These are phyloP conservation scores for Chloebia gouldiae DNA, from an alignment of 2,113 vertebrate genomes.

Conservation along the genomic window DNA sequence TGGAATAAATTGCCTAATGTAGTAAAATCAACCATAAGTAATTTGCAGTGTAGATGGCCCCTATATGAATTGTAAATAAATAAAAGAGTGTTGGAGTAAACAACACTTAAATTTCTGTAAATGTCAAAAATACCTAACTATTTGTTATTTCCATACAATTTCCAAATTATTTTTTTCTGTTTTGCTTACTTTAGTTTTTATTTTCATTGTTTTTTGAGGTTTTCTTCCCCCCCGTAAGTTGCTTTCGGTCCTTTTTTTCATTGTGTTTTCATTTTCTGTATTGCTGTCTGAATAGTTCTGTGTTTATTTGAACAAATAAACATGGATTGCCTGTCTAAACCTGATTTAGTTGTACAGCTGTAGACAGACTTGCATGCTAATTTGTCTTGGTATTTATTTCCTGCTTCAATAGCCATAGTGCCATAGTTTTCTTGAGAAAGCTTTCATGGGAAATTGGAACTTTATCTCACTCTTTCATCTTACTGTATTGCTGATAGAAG, in stretches of 20 bases:
- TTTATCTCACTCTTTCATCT: not conserved
- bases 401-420: not conserved
- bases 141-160: not conserved
- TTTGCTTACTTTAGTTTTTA: not conserved
- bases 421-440: not conserved
- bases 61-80: not conserved
- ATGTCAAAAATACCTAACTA: not conserved
- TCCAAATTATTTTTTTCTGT: not conserved
- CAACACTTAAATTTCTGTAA: not conserved
- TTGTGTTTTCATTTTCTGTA: not conserved
- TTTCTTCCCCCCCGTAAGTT: not conserved
- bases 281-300: slow-evolving; percentile 1
- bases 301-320: not conserved
- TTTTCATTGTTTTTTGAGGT: not conserved
- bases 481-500: not conserved
- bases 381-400: not conserved
- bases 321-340: not conserved
- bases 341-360: not conserved
- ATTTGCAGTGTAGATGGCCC: not conserved
- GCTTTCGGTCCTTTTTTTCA: not conserved
- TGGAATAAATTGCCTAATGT: not conserved
- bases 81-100: not conserved
- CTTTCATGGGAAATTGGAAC: not conserved
- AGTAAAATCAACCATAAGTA: not conserved
- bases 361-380: not conserved